Evolutionary conservation across 2,113 vertebrate genomes (phyloP), one percentile per base, ranked within the genome.

Genomic region (Telmatochromis brachygnathus): DNA sequence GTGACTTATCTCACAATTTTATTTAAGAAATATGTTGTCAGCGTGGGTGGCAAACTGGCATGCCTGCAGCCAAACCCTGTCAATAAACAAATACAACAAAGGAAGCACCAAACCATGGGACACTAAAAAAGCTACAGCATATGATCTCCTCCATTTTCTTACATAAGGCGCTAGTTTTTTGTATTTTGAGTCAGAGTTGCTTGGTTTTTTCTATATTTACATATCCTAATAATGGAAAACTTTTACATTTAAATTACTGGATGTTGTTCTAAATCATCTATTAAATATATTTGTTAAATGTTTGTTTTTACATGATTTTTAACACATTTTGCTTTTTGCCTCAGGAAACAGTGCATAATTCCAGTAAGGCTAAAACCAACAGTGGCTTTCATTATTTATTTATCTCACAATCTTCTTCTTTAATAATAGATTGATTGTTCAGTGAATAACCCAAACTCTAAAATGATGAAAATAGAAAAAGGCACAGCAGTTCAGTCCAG

Each of bases 251-350:
- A 19, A 28, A 75, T 28, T 75, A 47, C 21, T 75, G 1, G 0
- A 47, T 17, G 4, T 47, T 75, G 39, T 30, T 75, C 14, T 47
- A 19, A 11, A 75, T 75, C 15, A 7, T 77, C 23, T 49, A 77
- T 77, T 77, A 11, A 19, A 26, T 73, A 28, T 19, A 49, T 49
- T n/a, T 30, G 73, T n/a, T 49, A 30, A 75, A 17, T 0, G 0
- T 75, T 75, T 30, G 15, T 19, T 75, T 75, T 75, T 6, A 47
- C 42, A 10, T 11, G 23, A 17, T 49, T 49, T 47, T 47, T 75
- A 49, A 49, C 15, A 49, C 5, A 49, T 77, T 30, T 13, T 49
- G 45, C 1, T 19, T 0, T 77, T 51, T 9, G 26, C 17, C 17
- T 51, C 45, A 51, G 73, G 45, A 77, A 51, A 51, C 15, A 8